These are phyloP conservation scores for Oryzias sinensis DNA, from an alignment of 2,797 vertebrate species.

Conservation along the genomic window DNA sequence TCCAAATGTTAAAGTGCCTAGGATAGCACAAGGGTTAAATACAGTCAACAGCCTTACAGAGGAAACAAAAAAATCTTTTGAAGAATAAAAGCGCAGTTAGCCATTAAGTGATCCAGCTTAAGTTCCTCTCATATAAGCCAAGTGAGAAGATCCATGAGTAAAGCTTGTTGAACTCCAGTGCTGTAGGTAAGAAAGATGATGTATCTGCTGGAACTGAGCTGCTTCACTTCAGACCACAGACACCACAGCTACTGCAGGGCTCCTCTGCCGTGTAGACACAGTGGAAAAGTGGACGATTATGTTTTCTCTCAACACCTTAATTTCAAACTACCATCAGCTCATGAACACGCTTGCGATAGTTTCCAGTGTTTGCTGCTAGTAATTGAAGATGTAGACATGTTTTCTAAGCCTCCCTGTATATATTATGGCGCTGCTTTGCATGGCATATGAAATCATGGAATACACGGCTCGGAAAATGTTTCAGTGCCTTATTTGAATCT, in stretches of 20 bases:
- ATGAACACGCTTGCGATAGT: conserved; percentile 28
- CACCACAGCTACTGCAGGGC: conserved; percentile 54
- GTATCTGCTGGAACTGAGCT: conserved; percentile 33
- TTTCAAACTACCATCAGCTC: conserved; percentile 33
- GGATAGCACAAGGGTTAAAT: too few relatives aligned
- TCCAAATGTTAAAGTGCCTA: too few relatives aligned
- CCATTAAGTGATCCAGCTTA: background rate
- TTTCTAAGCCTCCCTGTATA: conserved; percentile 47
- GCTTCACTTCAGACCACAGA: conserved; percentile 53
- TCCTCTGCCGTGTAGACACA: conserved; percentile 37
- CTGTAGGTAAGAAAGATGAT: conserved; percentile 13
- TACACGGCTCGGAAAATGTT: conserved; percentile 62
- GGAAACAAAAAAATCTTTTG: too few relatives aligned
- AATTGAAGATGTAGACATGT: conserved; percentile 49
- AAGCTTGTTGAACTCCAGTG: conserved; percentile 5
- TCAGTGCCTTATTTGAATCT: conserved; percentile 65
- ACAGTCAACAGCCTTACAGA: too few relatives aligned
- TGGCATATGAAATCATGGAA: conserved; percentile 69
- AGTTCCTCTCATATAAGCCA: background rate
- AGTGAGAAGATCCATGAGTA: background rate
- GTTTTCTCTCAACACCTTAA: conserved; percentile 50
- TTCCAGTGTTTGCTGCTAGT: conserved; percentile 46
- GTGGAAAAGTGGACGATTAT: conserved; percentile 48
- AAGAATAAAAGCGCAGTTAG: too few relatives aligned
- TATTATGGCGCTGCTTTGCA: conserved; percentile 57